Evolutionary conservation across 2,113 vertebrate species (phyloP).

Genomic region (Collichthys lucidus): DNA sequence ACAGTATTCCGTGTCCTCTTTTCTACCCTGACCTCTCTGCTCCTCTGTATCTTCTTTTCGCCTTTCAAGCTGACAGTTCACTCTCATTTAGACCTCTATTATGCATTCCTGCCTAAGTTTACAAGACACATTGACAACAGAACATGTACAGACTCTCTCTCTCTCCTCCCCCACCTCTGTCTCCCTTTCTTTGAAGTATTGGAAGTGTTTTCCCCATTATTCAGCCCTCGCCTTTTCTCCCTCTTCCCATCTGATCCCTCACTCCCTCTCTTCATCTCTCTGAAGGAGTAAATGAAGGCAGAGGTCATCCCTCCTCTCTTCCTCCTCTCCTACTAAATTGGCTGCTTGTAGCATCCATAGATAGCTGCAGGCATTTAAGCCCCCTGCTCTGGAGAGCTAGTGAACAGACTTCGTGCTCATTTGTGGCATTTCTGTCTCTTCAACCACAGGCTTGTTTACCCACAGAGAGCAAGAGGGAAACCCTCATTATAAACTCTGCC

Average conservation of each 20-base stretch:
- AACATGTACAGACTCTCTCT: slow-evolving; percentile 61
- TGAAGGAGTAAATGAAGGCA: slow-evolving; percentile 81
- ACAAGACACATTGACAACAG: slow-evolving; percentile 81
- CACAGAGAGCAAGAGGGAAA: slow-evolving; percentile 75
- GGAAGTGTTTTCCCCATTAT: slow-evolving; percentile 80
- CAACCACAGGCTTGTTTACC: slow-evolving; percentile 77
- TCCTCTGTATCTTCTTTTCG: slow-evolving; percentile 55
- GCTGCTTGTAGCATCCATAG: slow-evolving; percentile 78
- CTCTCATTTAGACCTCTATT: slow-evolving; percentile 79
- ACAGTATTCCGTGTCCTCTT: slow-evolving; percentile 46
- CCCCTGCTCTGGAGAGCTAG: slow-evolving; percentile 67
- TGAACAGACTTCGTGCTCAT: slow-evolving; percentile 78
- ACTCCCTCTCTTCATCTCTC: slow-evolving; percentile 72
- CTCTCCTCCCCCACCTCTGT: slow-evolving; percentile 60
- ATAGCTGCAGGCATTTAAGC: slow-evolving; percentile 73
- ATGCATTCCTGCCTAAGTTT: slow-evolving; percentile 78
- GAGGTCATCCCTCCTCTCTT: slow-evolving; percentile 81
- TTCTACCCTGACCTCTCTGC: slow-evolving; percentile 65
- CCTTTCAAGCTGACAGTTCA: slow-evolving; percentile 75
- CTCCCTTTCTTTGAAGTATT: slow-evolving; percentile 75
- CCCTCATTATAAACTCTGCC: slow-evolving; percentile 79
- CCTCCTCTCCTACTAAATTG: slow-evolving; percentile 83
- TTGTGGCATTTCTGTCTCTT: slow-evolving; percentile 79
- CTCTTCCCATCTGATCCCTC: slow-evolving; percentile 76
- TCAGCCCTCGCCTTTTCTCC: slow-evolving; percentile 75